A percentile compares a stretch with the other conserved stretches of the same genome.
Evolutionary conservation across 35 echinoderm and acorn worm species (phyloP).

Genomic region (Patiria miniata): DNA sequence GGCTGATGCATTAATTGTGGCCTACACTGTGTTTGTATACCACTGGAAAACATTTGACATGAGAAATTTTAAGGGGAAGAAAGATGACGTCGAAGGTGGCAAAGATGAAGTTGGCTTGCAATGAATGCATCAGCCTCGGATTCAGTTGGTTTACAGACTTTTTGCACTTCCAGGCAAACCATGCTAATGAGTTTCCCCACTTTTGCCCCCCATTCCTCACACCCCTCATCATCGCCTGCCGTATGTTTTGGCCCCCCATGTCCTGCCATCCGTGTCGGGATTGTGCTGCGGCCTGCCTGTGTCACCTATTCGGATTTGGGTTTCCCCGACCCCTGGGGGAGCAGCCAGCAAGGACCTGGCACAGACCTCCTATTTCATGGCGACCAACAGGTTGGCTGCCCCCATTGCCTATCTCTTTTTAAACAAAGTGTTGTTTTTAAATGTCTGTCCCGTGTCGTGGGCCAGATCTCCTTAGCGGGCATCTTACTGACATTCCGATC

Average conservation of each 20-base stretch:
- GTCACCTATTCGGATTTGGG: not conserved
- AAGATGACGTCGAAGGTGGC: too few species aligned
- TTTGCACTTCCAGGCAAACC: conserved; percentile 1
- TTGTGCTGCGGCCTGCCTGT: conserved; percentile 33
- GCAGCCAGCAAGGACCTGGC: conserved; percentile 99
- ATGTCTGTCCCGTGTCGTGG: too few species aligned
- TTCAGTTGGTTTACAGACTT: not conserved
- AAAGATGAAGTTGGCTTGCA: too few species aligned
- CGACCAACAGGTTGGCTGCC: conserved; percentile 99
- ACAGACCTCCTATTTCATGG: conserved; percentile 99
- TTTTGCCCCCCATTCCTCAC: conserved; percentile 50
- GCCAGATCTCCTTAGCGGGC: too few species aligned
- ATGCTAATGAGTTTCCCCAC: conserved; percentile 55
- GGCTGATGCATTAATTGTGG: too few species aligned
- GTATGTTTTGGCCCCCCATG: conserved; percentile 56
- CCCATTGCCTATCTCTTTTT: conserved; percentile 57
- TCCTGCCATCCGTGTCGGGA: conserved; percentile 35
- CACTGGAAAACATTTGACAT: too few species aligned
- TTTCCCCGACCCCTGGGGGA: not conserved
- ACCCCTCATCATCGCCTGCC: conserved; percentile 19
- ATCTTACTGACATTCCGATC: too few species aligned
- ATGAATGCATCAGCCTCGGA: not conserved
- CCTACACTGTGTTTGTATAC: too few species aligned
- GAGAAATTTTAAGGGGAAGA: too few species aligned
- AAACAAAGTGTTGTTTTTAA: not conserved